Percentiles rank a stretch among this genome's conserved stretches.
These are phyloP conservation scores for Catocala sponsa DNA, from an alignment of 2,888 invertebrate genomes.

Conservation along the genomic window DNA sequence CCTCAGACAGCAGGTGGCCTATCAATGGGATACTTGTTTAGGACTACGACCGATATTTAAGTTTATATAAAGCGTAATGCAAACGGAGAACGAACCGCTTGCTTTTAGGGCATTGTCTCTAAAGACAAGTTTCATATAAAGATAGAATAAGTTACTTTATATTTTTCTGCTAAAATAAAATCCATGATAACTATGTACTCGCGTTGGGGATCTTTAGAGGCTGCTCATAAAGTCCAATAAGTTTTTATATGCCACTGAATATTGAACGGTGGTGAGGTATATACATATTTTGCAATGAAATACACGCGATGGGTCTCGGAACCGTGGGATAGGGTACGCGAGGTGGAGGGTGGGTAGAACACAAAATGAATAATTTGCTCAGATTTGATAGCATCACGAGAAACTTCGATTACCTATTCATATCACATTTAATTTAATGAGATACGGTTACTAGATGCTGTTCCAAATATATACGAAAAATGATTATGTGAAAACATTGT, in stretches of 20 bases:
- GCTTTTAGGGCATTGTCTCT: too few species aligned
- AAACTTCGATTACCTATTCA: slow-evolving; percentile 22
- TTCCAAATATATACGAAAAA: too few species aligned
- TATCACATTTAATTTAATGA: slow-evolving; percentile 1
- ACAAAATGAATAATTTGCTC: slow-evolving; percentile 45
- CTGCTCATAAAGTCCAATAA: slow-evolving; percentile 73
- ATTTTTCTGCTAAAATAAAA: slow-evolving; percentile 8
- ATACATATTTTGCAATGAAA: slow-evolving; percentile 69
- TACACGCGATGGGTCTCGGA: slow-evolving; percentile 47
- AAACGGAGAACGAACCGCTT: too few species aligned
- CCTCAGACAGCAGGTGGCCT: slow-evolving; percentile 50
- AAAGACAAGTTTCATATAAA: too few species aligned
- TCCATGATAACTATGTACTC: slow-evolving; percentile 15
- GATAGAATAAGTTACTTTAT: background rate
- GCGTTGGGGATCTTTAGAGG: slow-evolving; percentile 56
- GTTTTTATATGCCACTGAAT: slow-evolving; percentile 79
- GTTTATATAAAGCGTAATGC: too few species aligned
- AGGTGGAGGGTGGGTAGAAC: slow-evolving; percentile 26
- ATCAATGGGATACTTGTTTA: slow-evolving; percentile 4
- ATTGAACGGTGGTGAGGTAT: slow-evolving; percentile 66
- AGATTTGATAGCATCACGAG: slow-evolving; percentile 17
- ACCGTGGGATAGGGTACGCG: slow-evolving; percentile 38
- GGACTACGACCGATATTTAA: background rate
- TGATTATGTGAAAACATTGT: too few species aligned
- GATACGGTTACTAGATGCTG: too few species aligned